phyloP scores from a whole-genome alignment of 2,113 vertebrate genomes.

The Heloderma charlesbogerti region DNA sequence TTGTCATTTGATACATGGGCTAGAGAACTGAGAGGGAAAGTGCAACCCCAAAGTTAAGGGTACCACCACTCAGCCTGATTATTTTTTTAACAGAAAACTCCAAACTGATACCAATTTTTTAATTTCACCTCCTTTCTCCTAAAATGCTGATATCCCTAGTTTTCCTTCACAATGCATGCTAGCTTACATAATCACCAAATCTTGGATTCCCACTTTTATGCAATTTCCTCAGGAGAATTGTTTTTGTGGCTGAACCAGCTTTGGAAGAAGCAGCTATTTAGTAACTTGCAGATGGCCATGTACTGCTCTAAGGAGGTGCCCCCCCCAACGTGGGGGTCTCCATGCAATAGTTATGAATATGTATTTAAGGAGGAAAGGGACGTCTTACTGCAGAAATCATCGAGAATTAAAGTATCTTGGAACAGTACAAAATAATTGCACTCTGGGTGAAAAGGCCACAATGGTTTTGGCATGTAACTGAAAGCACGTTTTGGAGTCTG shows the following conservation, averaged over 20 bases:
- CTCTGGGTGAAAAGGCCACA: slow-evolving; percentile 79
- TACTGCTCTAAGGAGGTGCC: slow-evolving; percentile 54
- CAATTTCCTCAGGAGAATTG: slow-evolving; percentile 65
- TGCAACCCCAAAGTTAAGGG: slow-evolving; percentile 66
- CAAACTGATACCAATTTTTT: slow-evolving; percentile 60
- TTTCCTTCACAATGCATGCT: slow-evolving; percentile 46
- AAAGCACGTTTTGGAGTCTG: slow-evolving; percentile 77
- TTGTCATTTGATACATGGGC: slow-evolving; percentile 72
- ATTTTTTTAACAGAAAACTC: too few species aligned
- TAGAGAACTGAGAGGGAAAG: slow-evolving; percentile 69
- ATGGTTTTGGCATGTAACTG: slow-evolving; percentile 78
- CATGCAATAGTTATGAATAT: slow-evolving; percentile 62
- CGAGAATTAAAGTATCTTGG: slow-evolving; percentile 43
- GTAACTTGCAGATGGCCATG: slow-evolving; percentile 71
- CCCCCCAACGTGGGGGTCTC: slow-evolving; percentile 38
- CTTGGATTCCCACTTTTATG: slow-evolving; percentile 67
- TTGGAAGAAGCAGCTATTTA: slow-evolving; percentile 67
- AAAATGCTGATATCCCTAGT: slow-evolving; percentile 47
- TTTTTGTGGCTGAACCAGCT: slow-evolving; percentile 57
- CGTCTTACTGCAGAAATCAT: slow-evolving; percentile 53
- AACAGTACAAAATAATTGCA: slow-evolving; percentile 47
- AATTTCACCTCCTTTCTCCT: slow-evolving; percentile 72
- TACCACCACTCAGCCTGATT: slow-evolving; percentile 59
- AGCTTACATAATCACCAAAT: slow-evolving; percentile 47
- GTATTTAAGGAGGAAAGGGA: slow-evolving; percentile 63